Conservation (phyloP, 2,888 invertebrate species). For the Melanostoma scalare region DNA sequence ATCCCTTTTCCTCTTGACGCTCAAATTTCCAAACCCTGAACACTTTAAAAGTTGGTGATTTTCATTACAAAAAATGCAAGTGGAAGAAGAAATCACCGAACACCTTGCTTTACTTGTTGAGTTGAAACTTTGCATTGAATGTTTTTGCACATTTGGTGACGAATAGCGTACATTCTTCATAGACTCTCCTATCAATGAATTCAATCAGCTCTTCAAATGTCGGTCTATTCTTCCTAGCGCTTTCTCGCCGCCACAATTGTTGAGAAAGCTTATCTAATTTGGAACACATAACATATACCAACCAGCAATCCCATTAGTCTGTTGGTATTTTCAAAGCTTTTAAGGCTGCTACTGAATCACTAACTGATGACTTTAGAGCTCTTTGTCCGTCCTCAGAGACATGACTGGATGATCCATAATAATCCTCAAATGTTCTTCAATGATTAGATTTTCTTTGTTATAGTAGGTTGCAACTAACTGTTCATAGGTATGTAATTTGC, state of each 20-base stretch:
- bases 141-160: neutral
- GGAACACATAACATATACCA: neutral
- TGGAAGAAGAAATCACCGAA: neutral
- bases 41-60: neutral
- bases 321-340: constrained; percentile 24
- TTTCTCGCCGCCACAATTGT: constrained; percentile 13
- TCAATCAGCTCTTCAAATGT: constrained; percentile 20
- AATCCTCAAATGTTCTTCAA: constrained; percentile 1
- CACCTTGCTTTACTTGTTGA: neutral
- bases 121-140: neutral
- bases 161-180: constrained; percentile 18
- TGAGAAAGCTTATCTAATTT: constrained; percentile 6
- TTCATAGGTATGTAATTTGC: constrained; percentile 4
- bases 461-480: neutral
- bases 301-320: constrained; percentile 15
- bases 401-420: constrained; percentile 13
- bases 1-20: neutral
- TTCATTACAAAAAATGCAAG: constrained; percentile 3
- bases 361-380: constrained; percentile 11
- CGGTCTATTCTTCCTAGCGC: constrained; percentile 4
- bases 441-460: neutral
- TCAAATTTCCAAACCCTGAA: constrained; percentile 8
- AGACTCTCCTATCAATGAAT: constrained; percentile 19
- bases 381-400: constrained; percentile 13
- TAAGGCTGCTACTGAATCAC: constrained; percentile 9